phyloP scores from a whole-genome alignment of 2,797 vertebrate species.

The Poeciliopsis gracilis region DNA sequence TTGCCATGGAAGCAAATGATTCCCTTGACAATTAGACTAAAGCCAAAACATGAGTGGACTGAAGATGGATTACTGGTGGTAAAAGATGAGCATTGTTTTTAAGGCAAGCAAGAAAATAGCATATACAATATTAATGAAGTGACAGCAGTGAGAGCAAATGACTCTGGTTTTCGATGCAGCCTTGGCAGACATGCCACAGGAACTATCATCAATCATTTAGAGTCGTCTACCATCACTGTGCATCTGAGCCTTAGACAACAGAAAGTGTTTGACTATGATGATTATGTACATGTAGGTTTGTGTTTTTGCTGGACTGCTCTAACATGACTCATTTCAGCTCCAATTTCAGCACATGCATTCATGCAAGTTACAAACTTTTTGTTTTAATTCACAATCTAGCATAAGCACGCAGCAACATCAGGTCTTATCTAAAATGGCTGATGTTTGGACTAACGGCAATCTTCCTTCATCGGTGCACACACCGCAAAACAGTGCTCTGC shows the following conservation, averaged over 20 bases:
- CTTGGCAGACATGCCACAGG: conserved; percentile 62
- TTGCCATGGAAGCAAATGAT: conserved; percentile 1
- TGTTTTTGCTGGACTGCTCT: conserved; percentile 9
- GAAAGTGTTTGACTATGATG: conserved; percentile 35
- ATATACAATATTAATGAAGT: conserved; percentile 74
- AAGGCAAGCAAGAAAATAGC: conserved; percentile 49
- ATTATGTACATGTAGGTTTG: neutral
- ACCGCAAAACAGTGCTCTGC: neutral
- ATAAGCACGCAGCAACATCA: conserved; percentile 11
- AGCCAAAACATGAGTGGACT: conserved; percentile 4
- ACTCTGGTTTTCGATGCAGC: conserved; percentile 70
- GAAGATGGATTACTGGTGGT: conserved; percentile 8
- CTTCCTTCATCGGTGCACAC: conserved; percentile 27
- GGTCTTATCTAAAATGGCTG: conserved; percentile 32
- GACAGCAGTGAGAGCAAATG: conserved; percentile 63
- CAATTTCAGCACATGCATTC: neutral
- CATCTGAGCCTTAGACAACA: conserved; percentile 47
- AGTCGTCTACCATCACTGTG: conserved; percentile 52
- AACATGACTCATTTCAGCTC: conserved; percentile 22
- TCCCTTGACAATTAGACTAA: conserved; percentile 6
- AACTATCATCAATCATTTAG: conserved; percentile 77
- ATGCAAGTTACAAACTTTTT: neutral
- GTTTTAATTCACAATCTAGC: neutral
- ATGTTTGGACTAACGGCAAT: conserved; percentile 42
- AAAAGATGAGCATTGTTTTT: conserved; percentile 47